Evolutionary conservation across 2,888 invertebrate genomes (phyloP).

Genomic region (Cryptosula pallasiana): DNA sequence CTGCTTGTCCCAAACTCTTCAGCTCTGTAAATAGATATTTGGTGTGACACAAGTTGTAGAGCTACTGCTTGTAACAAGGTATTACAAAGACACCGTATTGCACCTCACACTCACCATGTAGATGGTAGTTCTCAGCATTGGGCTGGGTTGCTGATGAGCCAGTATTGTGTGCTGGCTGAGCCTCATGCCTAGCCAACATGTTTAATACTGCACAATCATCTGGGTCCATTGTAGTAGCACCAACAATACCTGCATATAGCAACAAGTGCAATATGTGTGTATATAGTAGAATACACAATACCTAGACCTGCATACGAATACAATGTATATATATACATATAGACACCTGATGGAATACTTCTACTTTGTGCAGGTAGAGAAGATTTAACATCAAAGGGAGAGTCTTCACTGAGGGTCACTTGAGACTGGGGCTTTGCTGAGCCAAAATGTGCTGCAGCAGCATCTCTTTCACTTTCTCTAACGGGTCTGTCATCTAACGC

Average conservation of each 20-base stretch:
- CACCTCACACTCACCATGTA: background rate
- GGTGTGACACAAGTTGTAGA: too few relatives aligned
- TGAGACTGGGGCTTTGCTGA: background rate
- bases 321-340: too few relatives aligned
- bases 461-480: conserved; percentile 48
- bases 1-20: background rate
- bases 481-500: conserved; percentile 49
- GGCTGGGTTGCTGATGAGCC: conserved; percentile 40
- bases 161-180: conserved; percentile 40
- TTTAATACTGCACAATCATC: conserved; percentile 47
- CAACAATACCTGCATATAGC: conserved; percentile 14
- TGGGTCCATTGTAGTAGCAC: conserved; percentile 38
- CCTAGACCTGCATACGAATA: too few relatives aligned
- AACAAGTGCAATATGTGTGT: too few relatives aligned
- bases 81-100: too few relatives aligned
- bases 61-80: too few relatives aligned
- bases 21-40: background rate
- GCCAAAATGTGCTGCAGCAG: conserved; percentile 42
- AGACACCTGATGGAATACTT: conserved; percentile 17
- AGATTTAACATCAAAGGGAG: background rate
- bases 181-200: conserved; percentile 39
- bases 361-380: background rate
- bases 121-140: conserved; percentile 38
- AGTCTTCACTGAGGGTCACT: background rate
- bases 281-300: too few relatives aligned